Conservation (phyloP, 2,888 invertebrate genomes). For the Drosophila macrospina region DNA sequence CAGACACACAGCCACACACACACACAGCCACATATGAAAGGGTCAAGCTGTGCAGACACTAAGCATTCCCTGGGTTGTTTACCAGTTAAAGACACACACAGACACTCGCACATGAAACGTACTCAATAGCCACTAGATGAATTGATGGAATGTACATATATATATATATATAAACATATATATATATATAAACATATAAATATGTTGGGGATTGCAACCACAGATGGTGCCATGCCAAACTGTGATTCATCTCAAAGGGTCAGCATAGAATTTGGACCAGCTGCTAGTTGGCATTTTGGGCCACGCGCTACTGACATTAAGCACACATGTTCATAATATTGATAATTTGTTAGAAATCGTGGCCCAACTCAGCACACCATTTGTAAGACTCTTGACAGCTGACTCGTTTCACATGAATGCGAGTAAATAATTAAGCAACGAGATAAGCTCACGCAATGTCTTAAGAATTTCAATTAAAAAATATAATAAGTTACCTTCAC, state of each 20-base stretch:
- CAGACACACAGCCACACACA: background rate
- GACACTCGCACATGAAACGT: background rate
- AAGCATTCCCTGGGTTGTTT: constrained; percentile 3
- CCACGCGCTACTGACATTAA: constrained; percentile 45
- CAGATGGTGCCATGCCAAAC: constrained; percentile 24
- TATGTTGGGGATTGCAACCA: constrained; percentile 12
- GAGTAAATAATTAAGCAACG: constrained; percentile 8
- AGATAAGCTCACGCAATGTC: constrained; percentile 21
- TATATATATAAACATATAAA: background rate
- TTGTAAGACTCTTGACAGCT: constrained; percentile 36
- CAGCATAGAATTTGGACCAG: constrained; percentile 18
- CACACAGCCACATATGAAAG: background rate
- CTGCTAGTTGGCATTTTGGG: constrained; percentile 30
- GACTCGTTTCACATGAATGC: constrained; percentile 15
- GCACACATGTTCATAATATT: constrained; percentile 63
- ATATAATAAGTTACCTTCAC: background rate
- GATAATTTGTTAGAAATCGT: constrained; percentile 47
- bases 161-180: background rate
- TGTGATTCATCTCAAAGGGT: constrained; percentile 28
- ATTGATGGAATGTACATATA: constrained; percentile 8
- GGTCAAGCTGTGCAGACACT: constrained; percentile 14
- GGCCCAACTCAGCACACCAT: constrained; percentile 23
- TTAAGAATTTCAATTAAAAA: constrained; percentile 39
- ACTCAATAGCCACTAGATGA: background rate
- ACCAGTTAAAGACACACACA: constrained; percentile 1